Conservation (phyloP, 2,888 invertebrate species). For the Timema cristinae region DNA sequence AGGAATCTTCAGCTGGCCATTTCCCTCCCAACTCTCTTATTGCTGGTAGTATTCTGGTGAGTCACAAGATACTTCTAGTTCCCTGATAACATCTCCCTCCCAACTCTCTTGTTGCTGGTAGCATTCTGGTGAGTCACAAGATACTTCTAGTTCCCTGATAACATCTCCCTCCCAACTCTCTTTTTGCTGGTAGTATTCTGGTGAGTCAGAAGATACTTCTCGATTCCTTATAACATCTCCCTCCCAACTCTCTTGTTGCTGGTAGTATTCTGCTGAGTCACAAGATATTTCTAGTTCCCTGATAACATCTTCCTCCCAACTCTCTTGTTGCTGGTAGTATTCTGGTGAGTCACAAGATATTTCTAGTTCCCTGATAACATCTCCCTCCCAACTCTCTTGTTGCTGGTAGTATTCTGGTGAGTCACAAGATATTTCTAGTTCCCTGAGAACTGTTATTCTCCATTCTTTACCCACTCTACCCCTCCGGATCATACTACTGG, state of each 20-base stretch:
- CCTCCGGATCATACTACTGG: not conserved
- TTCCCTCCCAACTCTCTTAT: slow-evolving; percentile 45
- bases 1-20: slow-evolving; percentile 46
- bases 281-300: no score
- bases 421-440: no score
- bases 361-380: slow-evolving; percentile 34
- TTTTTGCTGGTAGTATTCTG: slow-evolving; percentile 39
- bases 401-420: slow-evolving; percentile 37
- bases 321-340: slow-evolving; percentile 40
- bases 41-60: slow-evolving; percentile 37
- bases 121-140: slow-evolving; percentile 19
- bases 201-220: slow-evolving; percentile 20
- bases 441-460: no score
- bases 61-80: not conserved
- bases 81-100: slow-evolving; percentile 42
- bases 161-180: slow-evolving; percentile 47
- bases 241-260: slow-evolving; percentile 45
- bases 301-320: slow-evolving; percentile 48
- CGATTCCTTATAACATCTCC: no score
- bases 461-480: not conserved
- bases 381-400: slow-evolving; percentile 45
- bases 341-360: slow-evolving; percentile 18
- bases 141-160: no score
- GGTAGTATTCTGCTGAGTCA: slow-evolving; percentile 29
- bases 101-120: slow-evolving; percentile 44